Evolutionary conservation across 23 tunicate genomes (phyloP), one percentile per base, ranked within the genome.

Genomic region (Trididemnum miniatum): DNA sequence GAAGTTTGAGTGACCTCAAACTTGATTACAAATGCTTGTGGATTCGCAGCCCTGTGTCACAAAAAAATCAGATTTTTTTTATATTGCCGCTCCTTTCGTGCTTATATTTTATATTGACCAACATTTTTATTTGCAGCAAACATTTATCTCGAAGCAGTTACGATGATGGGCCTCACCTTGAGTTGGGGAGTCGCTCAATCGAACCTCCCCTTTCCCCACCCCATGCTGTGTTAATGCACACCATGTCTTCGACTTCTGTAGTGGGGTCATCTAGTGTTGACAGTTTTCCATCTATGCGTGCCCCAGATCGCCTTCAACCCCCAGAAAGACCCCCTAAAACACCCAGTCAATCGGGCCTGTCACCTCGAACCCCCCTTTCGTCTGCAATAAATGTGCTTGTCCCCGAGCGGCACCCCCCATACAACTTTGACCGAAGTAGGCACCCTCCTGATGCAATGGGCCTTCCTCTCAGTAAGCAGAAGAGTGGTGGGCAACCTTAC

Each of bases 191-290:
- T 50, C 71, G 35, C 84, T 40, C 28, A 0, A 20, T 40, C 1
- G 95, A 89, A 72, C 79, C 57, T 18, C 90, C 89, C 27, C 57
- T 85, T 30, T 90, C 96, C 2, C 96, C 96, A 3, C 96, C 96
- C 34, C 96, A 90, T 37, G 75, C 86, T 26, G 30, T 79, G 1
- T 24, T 90, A 59, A 64, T 81, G 57, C 96, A 88, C 52, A 32
- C 92, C 27, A 40, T 76, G 60, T 15, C 82, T 9, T 18, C 82
- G 9, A 27, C 82, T 22, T 3, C 80, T 37, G 25, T 74, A 5
- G 25, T 32, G n/a, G 38, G n/a, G 22, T 51, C 12, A 32, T 60
- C 0, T 31, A 31, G 44, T 39, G 65, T 77, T 36, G 39, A 52
- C 20, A 24, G 29, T 9, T 37, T 2, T 38, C 18, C 9, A 3